Evolutionary conservation across 2,113 vertebrate genomes (phyloP), one percentile per base, ranked within the genome.

Genomic region (Anarhynchus alexandrinus): DNA sequence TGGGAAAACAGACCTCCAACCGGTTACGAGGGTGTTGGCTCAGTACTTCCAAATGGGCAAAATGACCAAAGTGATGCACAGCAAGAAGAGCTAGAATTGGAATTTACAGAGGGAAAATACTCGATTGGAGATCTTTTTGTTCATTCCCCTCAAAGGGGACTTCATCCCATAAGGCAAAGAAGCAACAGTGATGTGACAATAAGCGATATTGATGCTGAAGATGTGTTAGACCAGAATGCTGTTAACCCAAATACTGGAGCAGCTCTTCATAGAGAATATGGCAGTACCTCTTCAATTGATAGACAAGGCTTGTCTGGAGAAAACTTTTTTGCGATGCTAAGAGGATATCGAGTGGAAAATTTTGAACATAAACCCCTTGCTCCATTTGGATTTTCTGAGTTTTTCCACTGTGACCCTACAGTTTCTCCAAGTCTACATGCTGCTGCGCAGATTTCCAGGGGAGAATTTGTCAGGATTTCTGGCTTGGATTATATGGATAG

Each of bases 141-240:
- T 91, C 98, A 98, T 88, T 99, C 99, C 5, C 99, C 99, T 2
- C 98, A 99, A 42, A 99, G 99, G 83, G 98, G 98, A 21, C 98
- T 99, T 61, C 98, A 99, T 96, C 99, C 99, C 12, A 99, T 99
- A 94, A 97, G 99, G 15, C 99, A 99, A 57, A 98, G 99, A 90
- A 99, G 99, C 97, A 99, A 99, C 96, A 99, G 99, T 5, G 99
- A 99, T 40, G 99, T 99, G 71, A 99, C 99, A 69, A 99, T 99
- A 95, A 99, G 99, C 19, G 99, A 99, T 96, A 99, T 99, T 3
- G 99, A 99, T 92, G 97, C 99, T 2, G 99, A 99, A 91, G 99
- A 99, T 55, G 97, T 99, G 64, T 97, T 99, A 95, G 99, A 99
- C 97, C 99, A 99, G 97, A 98, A 98, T 22, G 99, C 99, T 10